Evolutionary conservation across 2,113 vertebrate genomes (phyloP).

Genomic region (Brachypodius melanocephalos): DNA sequence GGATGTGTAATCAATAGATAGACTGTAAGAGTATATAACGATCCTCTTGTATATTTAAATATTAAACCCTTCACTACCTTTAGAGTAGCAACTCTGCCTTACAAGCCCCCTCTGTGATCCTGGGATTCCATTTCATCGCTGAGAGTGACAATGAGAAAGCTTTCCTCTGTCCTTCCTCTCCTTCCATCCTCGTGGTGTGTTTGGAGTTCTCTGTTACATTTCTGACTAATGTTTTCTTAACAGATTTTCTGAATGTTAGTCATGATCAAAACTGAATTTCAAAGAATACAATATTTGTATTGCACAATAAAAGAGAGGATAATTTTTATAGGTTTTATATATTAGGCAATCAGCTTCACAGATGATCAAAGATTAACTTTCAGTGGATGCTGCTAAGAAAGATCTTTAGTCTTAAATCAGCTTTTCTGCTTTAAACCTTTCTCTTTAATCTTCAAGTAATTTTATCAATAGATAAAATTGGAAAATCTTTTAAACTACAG

Average conservation of each 20-base stretch:
- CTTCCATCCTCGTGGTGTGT: neutral
- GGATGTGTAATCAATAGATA: neutral
- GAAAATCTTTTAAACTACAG: slow-evolving; percentile 66
- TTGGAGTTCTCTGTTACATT: neutral
- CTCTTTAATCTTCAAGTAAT: slow-evolving; percentile 66
- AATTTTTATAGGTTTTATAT: slow-evolving; percentile 51
- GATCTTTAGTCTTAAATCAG: slow-evolving; percentile 61
- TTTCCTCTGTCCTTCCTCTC: neutral
- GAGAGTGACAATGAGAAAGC: neutral
- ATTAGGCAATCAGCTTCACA: slow-evolving; percentile 61
- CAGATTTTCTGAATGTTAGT: neutral
- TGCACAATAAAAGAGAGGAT: slow-evolving; percentile 50
- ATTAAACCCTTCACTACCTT: neutral
- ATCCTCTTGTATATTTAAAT: slow-evolving; percentile 6
- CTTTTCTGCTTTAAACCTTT: slow-evolving; percentile 56
- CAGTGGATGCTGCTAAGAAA: slow-evolving; percentile 62
- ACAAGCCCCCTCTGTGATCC: neutral
- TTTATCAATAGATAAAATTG: slow-evolving; percentile 71
- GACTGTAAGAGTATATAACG: neutral
- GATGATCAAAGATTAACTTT: slow-evolving; percentile 66
- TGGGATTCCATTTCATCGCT: neutral
- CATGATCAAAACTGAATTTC: neutral
- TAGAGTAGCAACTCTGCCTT: neutral
- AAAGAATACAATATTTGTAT: slow-evolving; percentile 1
- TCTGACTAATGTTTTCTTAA: neutral